Evolutionary conservation across 2,113 vertebrate species (phyloP), one percentile per base, ranked within the genome.

Genomic region (Oncorhynchus kisutch): DNA sequence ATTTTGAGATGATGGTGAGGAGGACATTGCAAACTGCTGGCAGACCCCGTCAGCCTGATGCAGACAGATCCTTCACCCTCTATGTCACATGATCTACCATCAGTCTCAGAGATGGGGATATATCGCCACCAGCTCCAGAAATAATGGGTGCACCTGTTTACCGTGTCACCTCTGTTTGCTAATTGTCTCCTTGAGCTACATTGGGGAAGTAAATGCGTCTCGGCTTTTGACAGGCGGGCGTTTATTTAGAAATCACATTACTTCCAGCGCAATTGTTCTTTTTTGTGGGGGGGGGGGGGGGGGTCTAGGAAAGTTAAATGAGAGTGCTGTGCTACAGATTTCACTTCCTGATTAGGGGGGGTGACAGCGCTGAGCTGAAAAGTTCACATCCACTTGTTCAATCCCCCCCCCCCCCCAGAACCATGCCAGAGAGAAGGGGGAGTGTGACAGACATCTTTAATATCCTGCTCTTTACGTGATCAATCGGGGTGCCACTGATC

Each of bases 131-230:
- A 95, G 96, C 95, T 96, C 96, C 95, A 93, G 94, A 94, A 96
- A 95, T 97, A 97, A 98, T 97, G 95, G 96, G 95, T 94, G 95
- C 96, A 98, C 97, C 96, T 99, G 97, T 98, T 97, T 96, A 95
- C 94, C 93, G 93, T 95, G 97, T 97, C 97, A 98, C 96, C 96
- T 96, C 96, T 96, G 95, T 96, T 96, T 95, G 96, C 95, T 96
- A 97, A 98, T 96, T 97, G 96, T 97, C 96, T 98, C 95, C 95
- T 97, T 96, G 94, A 97, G 96, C 95, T 96, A 93, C 95, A 90
- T 95, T 94, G 95, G 95, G 87, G 95, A 95, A 94, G 94, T 95
- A 95, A 96, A 95, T 94, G 94, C 94, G 89, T 93, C 91, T 94
- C 94, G 88, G 95, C 86, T 89, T 96, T 93, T 97, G 96, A 97